Base-by-base conservation (phyloP, 2,888 invertebrate genomes). In the Cancer borealis region DNA sequence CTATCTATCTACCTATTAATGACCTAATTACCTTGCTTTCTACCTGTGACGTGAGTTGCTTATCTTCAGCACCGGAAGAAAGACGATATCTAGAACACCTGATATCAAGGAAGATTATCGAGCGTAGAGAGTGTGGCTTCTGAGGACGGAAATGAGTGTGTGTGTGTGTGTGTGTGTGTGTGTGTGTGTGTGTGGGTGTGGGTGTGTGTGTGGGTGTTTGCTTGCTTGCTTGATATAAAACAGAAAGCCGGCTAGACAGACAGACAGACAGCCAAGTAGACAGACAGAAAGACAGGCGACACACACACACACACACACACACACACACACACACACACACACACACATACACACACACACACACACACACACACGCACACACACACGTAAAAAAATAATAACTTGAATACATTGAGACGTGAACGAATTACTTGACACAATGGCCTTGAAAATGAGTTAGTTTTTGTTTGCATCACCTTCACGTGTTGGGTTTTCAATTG, bases 151-250 rank as follows among this genome's bases (percentile, higher is more conserved):
- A 30, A 79, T 26, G 79, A 21, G 6, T 5, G 26, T 79, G 66
- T 66, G 26, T 79, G 79, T 79, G 30, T n/a, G 30, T 6, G 66
- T 66, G 66, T 66, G 66, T 66, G 66, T 73, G 73, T 73, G 73
- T 73, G 73, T 73, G 73, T 73, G 73, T 73, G 73, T 73, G 73
- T 73, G 73, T 73, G 73, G 0, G 73, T 73, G 73, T 73, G n/a
- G n/a, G 73, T 73, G 73, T 73, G 73, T 73, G 54, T 54, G 54
- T 54, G 12, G 1, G 3, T 12, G 54, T 3, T 8, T 17, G 12
- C 8, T 17, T 3, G 66, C 6, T n/a, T 17, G n/a, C 3, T n/a
- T n/a, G n/a, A 66, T n/a, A 66, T 17, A 54, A 66, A 5, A 66
- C 66, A 66, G n/a, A n/a, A 6, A n/a, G n/a, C 21, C n/a, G 4